Percentiles rank a stretch among this genome's conserved stretches.
These are phyloP conservation scores for Drosophila kepulauana DNA, from an alignment of 1,140 invertebrate genomes.

Conservation along the genomic window DNA sequence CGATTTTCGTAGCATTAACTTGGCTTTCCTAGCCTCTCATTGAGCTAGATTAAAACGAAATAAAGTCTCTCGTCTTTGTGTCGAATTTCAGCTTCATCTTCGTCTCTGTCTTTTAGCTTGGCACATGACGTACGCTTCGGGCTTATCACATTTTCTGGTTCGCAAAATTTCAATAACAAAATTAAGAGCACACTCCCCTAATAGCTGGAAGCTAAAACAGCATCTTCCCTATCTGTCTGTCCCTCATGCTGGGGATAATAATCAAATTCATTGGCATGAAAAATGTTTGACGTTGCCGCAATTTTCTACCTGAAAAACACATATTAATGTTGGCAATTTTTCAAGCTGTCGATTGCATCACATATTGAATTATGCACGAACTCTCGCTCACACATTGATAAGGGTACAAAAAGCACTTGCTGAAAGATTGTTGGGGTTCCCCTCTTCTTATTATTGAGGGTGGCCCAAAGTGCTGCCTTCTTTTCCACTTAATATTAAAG, in stretches of 20 bases:
- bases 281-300: conserved; percentile 60
- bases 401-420: conserved; percentile 13
- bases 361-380: conserved; percentile 72
- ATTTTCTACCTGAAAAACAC: conserved; percentile 50
- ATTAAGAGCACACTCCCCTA: conserved; percentile 29
- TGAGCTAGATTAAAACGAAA: conserved; percentile 6
- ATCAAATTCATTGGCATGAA: conserved; percentile 76
- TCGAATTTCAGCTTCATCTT: not conserved
- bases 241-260: conserved; percentile 29
- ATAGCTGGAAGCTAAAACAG: not conserved
- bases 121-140: conserved; percentile 31
- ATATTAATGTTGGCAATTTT: conserved; percentile 62
- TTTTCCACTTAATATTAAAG: not conserved
- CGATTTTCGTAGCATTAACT: conserved; percentile 33
- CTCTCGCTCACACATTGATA: conserved; percentile 14
- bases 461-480: not conserved
- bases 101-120: conserved; percentile 14
- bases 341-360: conserved; percentile 76
- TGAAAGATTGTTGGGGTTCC: not conserved
- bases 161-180: conserved; percentile 50
- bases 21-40: conserved; percentile 23
- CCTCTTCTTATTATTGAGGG: not conserved
- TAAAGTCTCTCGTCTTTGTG: not conserved
- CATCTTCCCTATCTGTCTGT: not conserved
- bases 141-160: conserved; percentile 63